A percentile compares a stretch with the other conserved stretches of the same genome.
Evolutionary conservation across 2,888 invertebrate genomes (phyloP).

Genomic region (Patella pellucida): DNA sequence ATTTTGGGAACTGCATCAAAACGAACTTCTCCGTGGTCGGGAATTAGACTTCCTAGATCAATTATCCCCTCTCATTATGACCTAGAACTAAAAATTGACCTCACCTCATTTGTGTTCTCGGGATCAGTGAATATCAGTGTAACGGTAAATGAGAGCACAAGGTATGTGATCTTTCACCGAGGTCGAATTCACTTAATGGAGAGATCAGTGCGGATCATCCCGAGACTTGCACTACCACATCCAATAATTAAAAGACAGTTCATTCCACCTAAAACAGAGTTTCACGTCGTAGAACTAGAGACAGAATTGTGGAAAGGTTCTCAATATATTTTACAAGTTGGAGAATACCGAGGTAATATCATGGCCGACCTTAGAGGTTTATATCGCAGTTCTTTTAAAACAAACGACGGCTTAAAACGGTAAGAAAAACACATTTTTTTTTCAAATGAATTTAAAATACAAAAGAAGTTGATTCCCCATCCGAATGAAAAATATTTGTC

Average conservation of each 20-base stretch:
- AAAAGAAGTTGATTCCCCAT: too few species aligned
- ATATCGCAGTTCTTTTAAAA: constrained; percentile 53
- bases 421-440: constrained; percentile 21
- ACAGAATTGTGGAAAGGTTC: constrained; percentile 38
- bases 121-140: constrained; percentile 52
- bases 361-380: constrained; percentile 49
- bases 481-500: too few species aligned
- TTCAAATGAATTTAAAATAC: too few species aligned
- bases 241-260: constrained; percentile 40
- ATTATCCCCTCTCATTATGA: constrained; percentile 54
- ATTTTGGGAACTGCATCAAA: neutral
- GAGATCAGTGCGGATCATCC: constrained; percentile 31
- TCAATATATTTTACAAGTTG: constrained; percentile 41
- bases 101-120: constrained; percentile 41
- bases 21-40: constrained; percentile 33
- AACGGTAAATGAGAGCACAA: constrained; percentile 38
- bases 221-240: constrained; percentile 2
- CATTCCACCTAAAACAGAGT: constrained; percentile 42
- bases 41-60: constrained; percentile 50
- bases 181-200: constrained; percentile 34
- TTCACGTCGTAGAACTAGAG: constrained; percentile 48
- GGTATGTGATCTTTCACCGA: constrained; percentile 52
- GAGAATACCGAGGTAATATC: constrained; percentile 44
- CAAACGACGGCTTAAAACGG: constrained; percentile 38
- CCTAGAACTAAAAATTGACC: constrained; percentile 46